phyloP scores from a whole-genome alignment of 2,113 vertebrate species.

The Pygoscelis adeliae region DNA sequence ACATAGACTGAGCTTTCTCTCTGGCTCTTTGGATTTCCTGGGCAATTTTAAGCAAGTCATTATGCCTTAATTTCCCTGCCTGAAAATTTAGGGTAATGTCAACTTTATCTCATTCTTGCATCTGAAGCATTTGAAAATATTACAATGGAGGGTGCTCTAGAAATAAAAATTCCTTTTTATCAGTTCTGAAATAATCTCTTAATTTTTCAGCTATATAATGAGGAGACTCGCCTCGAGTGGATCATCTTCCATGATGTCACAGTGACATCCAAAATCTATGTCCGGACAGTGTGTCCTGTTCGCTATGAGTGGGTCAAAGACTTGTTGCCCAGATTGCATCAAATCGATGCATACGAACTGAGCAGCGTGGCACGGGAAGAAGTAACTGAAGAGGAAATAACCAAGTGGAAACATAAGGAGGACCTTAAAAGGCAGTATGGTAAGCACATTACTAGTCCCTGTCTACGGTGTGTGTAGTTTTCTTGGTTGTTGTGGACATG shows the following conservation, averaged over 20 bases:
- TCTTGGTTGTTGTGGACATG: fast-evolving
- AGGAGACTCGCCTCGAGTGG: conserved; percentile 90
- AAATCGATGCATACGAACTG: conserved; percentile 90
- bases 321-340: conserved; percentile 92
- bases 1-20: neutral
- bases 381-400: conserved; percentile 87
- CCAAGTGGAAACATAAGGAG: conserved; percentile 83
- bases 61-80: neutral
- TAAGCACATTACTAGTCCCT: neutral
- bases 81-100: neutral
- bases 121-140: neutral
- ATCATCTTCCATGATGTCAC: conserved; percentile 94
- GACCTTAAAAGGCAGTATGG: conserved; percentile 82
- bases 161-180: neutral
- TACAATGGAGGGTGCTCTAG: neutral
- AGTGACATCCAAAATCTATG: conserved; percentile 90
- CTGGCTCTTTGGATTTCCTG: neutral
- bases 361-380: conserved; percentile 92
- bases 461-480: fast-evolving
- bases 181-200: neutral
- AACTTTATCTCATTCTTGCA: neutral
- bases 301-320: conserved; percentile 95
- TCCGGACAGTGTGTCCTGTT: conserved; percentile 91
- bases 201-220: conserved; percentile 83
- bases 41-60: neutral